A percentile compares a stretch with the other conserved stretches of the same genome.
Evolutionary conservation across 2,797 vertebrate species (phyloP).

Genomic region (Peromyscus nudipes): DNA sequence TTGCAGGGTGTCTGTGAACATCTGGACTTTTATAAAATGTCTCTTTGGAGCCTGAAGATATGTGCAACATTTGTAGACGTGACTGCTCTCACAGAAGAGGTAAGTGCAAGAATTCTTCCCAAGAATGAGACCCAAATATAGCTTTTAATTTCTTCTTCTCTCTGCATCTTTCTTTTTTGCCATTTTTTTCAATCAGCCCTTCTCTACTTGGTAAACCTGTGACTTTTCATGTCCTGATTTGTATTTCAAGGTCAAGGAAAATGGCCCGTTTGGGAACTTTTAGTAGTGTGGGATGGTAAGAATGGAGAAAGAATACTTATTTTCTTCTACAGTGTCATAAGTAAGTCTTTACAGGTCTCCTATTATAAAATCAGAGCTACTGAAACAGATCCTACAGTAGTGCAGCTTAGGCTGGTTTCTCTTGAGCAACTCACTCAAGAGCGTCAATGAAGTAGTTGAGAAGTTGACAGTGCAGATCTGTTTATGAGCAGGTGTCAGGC

Average conservation of each 20-base stretch:
- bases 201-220: background rate
- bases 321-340: background rate
- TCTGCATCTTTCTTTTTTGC: background rate
- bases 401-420: background rate
- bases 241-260: background rate
- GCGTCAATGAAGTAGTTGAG: accelerated
- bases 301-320: background rate
- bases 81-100: background rate
- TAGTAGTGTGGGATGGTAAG: background rate
- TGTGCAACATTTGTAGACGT: constrained; percentile 30
- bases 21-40: constrained; percentile 73
- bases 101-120: background rate
- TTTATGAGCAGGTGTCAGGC: background rate
- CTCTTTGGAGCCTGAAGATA: constrained; percentile 61
- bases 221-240: background rate
- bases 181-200: background rate
- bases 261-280: constrained; percentile 12
- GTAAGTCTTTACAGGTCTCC: background rate
- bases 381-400: background rate
- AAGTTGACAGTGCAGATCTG: background rate
- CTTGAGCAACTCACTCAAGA: background rate
- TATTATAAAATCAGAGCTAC: background rate
- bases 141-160: background rate
- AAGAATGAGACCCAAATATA: background rate
- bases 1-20: constrained; percentile 69